phyloP scores from a whole-genome alignment of 2,797 vertebrate species.

The Hippocampus kuda region DNA sequence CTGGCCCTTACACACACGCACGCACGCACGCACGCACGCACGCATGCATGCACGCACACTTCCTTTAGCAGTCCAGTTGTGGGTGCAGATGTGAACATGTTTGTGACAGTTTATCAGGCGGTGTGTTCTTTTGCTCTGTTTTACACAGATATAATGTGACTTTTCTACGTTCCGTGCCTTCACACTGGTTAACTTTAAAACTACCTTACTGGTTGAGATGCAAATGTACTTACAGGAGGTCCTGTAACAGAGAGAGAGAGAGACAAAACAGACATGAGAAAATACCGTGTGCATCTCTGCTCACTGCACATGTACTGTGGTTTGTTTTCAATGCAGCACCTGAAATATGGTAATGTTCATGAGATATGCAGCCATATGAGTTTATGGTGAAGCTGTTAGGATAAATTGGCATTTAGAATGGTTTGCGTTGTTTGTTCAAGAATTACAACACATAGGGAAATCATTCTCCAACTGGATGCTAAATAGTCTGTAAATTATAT shows the following conservation, averaged over 20 bases:
- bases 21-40: constrained; percentile 10
- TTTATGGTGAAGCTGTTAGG: constrained; percentile 44
- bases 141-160: neutral
- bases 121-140: constrained; percentile 2
- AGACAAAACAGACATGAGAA: constrained; percentile 36
- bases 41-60: constrained; percentile 1
- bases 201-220: constrained; percentile 58
- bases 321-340: constrained; percentile 48
- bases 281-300: neutral
- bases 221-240: constrained; percentile 65
- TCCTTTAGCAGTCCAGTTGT: constrained; percentile 39
- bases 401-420: constrained; percentile 54
- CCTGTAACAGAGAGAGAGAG: constrained; percentile 60
- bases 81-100: constrained; percentile 26
- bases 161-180: neutral
- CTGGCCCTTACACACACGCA: neutral
- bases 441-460: neutral
- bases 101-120: constrained; percentile 27
- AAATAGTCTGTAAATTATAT: neutral
- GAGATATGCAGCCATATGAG: constrained; percentile 43
- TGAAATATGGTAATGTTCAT: constrained; percentile 50
- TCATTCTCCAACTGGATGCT: too few species aligned
- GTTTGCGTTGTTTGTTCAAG: constrained; percentile 36
- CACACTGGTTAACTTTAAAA: constrained; percentile 18
- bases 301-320: constrained; percentile 31